These are phyloP conservation scores for Platerodrilus igneus DNA, from an alignment of 2,888 invertebrate species.

Conservation along the genomic window DNA sequence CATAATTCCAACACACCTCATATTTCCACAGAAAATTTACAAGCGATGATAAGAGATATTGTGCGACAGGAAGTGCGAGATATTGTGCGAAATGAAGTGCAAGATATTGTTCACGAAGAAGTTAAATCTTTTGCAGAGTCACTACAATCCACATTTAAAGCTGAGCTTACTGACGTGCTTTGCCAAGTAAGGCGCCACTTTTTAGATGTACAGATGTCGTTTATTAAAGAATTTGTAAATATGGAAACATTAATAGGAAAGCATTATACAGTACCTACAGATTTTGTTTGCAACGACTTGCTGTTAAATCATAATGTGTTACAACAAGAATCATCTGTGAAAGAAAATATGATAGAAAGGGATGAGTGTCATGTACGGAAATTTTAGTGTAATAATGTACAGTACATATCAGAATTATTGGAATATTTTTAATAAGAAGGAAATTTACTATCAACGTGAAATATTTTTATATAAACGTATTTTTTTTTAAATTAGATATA, in stretches of 20 bases:
- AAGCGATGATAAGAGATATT: not conserved
- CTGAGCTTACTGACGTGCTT: conserved; percentile 31
- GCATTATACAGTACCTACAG: conserved; percentile 16
- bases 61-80: not conserved
- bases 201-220: conserved; percentile 38
- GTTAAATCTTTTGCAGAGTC: conserved; percentile 31
- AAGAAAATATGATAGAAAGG: conserved; percentile 13
- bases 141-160: too few species aligned
- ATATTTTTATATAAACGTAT: too few species aligned
- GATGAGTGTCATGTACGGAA: conserved; percentile 10
- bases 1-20: too few species aligned
- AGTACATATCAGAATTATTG: too few species aligned
- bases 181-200: conserved; percentile 35
- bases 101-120: conserved; percentile 29
- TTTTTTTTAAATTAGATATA: too few species aligned
- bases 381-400: too few species aligned
- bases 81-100: not conserved
- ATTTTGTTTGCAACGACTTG: conserved; percentile 16
- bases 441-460: too few species aligned
- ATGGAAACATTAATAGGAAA: conserved; percentile 34
- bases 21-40: too few species aligned
- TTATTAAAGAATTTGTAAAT: conserved; percentile 41
- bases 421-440: too few species aligned
- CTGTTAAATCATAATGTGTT: conserved; percentile 16
- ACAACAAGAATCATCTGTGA: conserved; percentile 13